Conservation (phyloP, 2,888 invertebrate genomes). For the Pantelozetes paolii region DNA sequence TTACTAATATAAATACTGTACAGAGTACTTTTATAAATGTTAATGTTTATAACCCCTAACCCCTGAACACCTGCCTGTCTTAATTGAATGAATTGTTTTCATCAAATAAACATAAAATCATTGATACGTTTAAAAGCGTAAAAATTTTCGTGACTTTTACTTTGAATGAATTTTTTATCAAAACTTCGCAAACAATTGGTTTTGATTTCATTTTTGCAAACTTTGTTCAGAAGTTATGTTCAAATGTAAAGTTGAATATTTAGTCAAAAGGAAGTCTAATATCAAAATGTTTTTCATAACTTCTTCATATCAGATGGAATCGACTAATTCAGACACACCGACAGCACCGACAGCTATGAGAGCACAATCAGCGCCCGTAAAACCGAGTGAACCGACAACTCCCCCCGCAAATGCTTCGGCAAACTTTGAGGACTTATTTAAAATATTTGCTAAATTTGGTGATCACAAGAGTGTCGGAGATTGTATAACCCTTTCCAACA, state of each 20-base stretch:
- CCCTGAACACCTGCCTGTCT: too few species aligned
- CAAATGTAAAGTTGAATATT: constrained; percentile 26
- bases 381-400: neutral
- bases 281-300: constrained; percentile 29
- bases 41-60: too few species aligned
- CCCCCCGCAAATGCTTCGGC: constrained; percentile 26
- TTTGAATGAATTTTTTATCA: too few species aligned
- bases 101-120: neutral
- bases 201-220: neutral
- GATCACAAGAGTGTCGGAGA: constrained; percentile 80
- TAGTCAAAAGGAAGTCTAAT: constrained; percentile 9
- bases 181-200: neutral
- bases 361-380: constrained; percentile 10
- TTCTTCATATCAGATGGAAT: constrained; percentile 35
- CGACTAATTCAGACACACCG: neutral
- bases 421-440: constrained; percentile 65
- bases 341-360: neutral
- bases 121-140: neutral
- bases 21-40: too few species aligned
- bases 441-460: constrained; percentile 78
- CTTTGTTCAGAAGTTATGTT: constrained; percentile 15
- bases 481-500: constrained; percentile 77
- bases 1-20: too few species aligned
- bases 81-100: too few species aligned
- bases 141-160: neutral